Evolutionary conservation across 2,888 invertebrate genomes (phyloP).

Genomic region (Matsumyia berberina): DNA sequence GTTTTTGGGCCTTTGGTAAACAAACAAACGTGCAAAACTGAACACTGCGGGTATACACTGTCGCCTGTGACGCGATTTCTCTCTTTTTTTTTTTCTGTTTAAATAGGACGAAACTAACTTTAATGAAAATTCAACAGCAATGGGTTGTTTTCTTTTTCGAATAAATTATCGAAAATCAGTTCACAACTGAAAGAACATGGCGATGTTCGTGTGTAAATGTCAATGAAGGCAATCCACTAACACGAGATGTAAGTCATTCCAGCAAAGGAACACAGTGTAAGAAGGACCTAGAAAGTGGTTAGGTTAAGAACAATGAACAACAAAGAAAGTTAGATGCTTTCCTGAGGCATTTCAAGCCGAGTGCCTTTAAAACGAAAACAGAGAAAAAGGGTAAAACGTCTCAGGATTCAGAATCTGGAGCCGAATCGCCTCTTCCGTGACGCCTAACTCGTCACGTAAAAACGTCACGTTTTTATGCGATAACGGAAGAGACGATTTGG

Average conservation of each 20-base stretch:
- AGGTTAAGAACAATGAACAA: too few species aligned
- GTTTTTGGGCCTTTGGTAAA: slow-evolving; percentile 47
- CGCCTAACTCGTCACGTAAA: too few species aligned
- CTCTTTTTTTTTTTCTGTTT: slow-evolving; percentile 9
- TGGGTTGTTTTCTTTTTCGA: neutral
- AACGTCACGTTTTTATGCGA: too few species aligned
- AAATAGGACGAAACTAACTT: slow-evolving; percentile 43
- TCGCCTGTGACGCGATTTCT: slow-evolving; percentile 24
- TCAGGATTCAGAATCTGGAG: too few species aligned
- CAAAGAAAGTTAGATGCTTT: neutral
- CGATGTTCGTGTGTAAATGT: slow-evolving; percentile 44
- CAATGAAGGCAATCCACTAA: slow-evolving; percentile 34
- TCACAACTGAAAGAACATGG: slow-evolving; percentile 1
- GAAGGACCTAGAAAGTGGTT: too few species aligned
- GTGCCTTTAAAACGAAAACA: too few species aligned
- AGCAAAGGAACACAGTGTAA: too few species aligned
- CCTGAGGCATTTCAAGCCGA: too few species aligned
- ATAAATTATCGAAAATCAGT: slow-evolving; percentile 54
- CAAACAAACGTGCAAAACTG: slow-evolving; percentile 60
- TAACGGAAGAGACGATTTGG: too few species aligned
- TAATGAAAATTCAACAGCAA: slow-evolving; percentile 39
- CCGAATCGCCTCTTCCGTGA: too few species aligned
- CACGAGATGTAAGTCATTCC: too few species aligned
- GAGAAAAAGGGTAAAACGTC: too few species aligned
- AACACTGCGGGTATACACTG: slow-evolving; percentile 41